A percentile compares a stretch with the other conserved stretches of the same genome.
These are phyloP conservation scores for Meles meles DNA, from an alignment of 2,113 vertebrate species.

Conservation along the genomic window DNA sequence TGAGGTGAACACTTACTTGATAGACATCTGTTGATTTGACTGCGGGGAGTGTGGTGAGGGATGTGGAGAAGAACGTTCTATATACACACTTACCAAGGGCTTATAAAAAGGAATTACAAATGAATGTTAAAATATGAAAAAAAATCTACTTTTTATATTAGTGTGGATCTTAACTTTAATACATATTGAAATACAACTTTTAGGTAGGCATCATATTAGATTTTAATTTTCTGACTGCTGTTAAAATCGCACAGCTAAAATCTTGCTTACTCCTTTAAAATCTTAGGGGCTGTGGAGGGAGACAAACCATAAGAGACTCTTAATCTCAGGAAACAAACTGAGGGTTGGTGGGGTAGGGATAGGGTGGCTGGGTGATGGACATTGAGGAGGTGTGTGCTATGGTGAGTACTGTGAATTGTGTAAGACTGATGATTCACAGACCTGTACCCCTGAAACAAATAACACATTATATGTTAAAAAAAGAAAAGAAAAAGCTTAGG, in stretches of 20 bases:
- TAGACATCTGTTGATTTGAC: not conserved
- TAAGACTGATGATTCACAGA: too few species aligned
- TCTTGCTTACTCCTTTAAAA: not conserved
- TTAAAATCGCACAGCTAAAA: slow-evolving; percentile 3
- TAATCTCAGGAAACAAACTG: too few species aligned
- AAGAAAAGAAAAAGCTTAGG: not conserved
- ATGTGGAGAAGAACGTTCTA: not conserved
- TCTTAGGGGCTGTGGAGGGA: not conserved
- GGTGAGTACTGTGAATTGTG: too few species aligned
- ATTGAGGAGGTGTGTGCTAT: too few species aligned
- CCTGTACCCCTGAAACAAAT: too few species aligned
- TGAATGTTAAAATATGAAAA: not conserved
- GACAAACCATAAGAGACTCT: too few species aligned
- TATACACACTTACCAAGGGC: not conserved
- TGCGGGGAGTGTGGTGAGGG: not conserved
- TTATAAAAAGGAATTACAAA: not conserved
- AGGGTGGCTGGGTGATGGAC: too few species aligned
- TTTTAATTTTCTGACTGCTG: not conserved
- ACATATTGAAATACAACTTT: not conserved
- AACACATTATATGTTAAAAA: too few species aligned
- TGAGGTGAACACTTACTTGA: not conserved
- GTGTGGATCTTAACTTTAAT: not conserved
- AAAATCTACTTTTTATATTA: not conserved
- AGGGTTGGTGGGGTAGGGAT: too few species aligned
- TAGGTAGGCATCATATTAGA: not conserved